A percentile compares a stretch with the other conserved stretches of the same genome.
Conservation (phyloP, 2,888 invertebrate species). For the Hemistola chrysoprasaria region DNA sequence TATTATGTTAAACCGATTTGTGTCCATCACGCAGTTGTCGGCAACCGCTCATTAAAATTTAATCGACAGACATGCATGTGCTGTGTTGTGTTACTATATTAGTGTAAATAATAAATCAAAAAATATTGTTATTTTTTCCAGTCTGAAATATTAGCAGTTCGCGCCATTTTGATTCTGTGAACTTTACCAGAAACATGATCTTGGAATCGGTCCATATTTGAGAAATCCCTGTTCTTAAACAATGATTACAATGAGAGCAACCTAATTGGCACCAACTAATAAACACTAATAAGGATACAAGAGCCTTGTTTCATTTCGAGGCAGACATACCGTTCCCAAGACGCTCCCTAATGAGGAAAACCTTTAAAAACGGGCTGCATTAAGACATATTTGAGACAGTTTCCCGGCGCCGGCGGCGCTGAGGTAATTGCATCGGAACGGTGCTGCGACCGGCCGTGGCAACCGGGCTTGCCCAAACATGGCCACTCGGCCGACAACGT, state of each 20-base stretch:
- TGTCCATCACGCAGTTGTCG: conserved; percentile 21
- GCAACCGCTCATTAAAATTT: conserved; percentile 18
- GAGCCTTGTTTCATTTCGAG: conserved; percentile 3
- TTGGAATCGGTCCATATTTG: too few species aligned
- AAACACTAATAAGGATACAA: not conserved
- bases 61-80: conserved; percentile 16
- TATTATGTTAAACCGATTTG: conserved; percentile 17
- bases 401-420: conserved; percentile 29
- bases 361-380: conserved; percentile 10
- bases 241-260: too few species aligned
- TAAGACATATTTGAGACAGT: conserved; percentile 24
- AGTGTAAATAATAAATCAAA: too few species aligned
- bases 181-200: too few species aligned
- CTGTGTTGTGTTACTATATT: too few species aligned
- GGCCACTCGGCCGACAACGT: conserved; percentile 19
- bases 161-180: too few species aligned
- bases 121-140: too few species aligned
- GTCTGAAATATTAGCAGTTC: too few species aligned
- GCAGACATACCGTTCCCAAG: conserved; percentile 8
- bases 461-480: conserved; percentile 47
- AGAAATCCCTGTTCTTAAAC: too few species aligned
- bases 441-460: conserved; percentile 39
- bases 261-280: too few species aligned
- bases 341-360: conserved; percentile 6
- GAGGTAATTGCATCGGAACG: conserved; percentile 47